Percentiles rank a stretch among this genome's conserved stretches.
phyloP scores from a whole-genome alignment of 2,888 invertebrate species.

The Diadegma fenestrale region DNA sequence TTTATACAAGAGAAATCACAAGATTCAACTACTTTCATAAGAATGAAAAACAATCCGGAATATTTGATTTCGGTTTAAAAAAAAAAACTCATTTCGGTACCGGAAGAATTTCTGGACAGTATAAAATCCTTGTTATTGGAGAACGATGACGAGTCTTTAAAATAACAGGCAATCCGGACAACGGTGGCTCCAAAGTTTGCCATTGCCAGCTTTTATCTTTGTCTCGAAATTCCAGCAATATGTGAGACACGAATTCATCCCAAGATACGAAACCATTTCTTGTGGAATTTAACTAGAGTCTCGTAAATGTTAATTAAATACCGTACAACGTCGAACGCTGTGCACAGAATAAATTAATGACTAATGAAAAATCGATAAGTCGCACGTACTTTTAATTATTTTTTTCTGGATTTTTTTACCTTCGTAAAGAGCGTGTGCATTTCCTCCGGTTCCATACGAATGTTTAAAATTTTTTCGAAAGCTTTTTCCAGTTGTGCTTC shows the following conservation, averaged over 20 bases:
- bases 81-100: slow-evolving; percentile 76
- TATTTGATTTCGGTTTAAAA: neutral
- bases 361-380: neutral
- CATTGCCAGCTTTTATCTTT: slow-evolving; percentile 88
- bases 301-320: neutral
- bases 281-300: slow-evolving; percentile 86
- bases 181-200: slow-evolving; percentile 88
- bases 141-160: slow-evolving; percentile 90
- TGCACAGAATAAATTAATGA: neutral
- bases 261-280: slow-evolving; percentile 87
- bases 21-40: neutral
- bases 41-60: neutral
- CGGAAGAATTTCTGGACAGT: slow-evolving; percentile 87
- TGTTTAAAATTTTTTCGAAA: slow-evolving; percentile 73
- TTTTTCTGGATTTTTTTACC: slow-evolving; percentile 82
- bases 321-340: neutral
- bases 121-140: slow-evolving; percentile 88
- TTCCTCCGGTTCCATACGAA: slow-evolving; percentile 85
- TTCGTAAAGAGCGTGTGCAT: slow-evolving; percentile 88
- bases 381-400: neutral
- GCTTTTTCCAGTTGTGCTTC: slow-evolving; percentile 72
- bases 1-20: neutral
- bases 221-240: slow-evolving; percentile 90
- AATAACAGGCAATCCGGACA: slow-evolving; percentile 87
- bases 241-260: slow-evolving; percentile 92